A percentile compares a stretch with the other conserved stretches of the same genome.
Evolutionary conservation across 1,140 invertebrate genomes (phyloP).

Genomic region (Cotesia typhae): DNA sequence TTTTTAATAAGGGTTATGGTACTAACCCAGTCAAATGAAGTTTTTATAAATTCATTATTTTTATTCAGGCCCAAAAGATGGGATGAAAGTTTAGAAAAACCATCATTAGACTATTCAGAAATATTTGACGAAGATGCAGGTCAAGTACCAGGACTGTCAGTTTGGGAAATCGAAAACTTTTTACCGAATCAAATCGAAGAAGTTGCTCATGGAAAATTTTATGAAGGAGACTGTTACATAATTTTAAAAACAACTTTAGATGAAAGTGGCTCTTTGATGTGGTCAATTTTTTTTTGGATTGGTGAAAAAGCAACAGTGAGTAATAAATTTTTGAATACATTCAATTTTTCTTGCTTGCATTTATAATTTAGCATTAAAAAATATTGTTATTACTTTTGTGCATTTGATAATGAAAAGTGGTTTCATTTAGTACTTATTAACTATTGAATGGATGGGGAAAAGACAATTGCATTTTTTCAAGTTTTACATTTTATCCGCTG

Average conservation of each 20-base stretch:
- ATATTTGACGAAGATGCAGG: conserved; percentile 98
- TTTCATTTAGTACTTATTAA: too few relatives aligned
- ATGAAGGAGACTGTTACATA: conserved; percentile 99
- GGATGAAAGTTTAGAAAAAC: conserved; percentile 95
- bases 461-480: too few relatives aligned
- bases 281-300: conserved; percentile 99
- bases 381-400: too few relatives aligned
- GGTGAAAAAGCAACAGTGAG: conserved; percentile 91
- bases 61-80: conserved; percentile 80
- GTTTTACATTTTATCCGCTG: too few relatives aligned
- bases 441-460: too few relatives aligned
- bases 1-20: background rate
- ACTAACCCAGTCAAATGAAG: background rate
- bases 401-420: too few relatives aligned
- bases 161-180: conserved; percentile 99
- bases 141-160: conserved; percentile 84
- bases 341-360: too few relatives aligned
- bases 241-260: conserved; percentile 91
- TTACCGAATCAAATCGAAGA: conserved; percentile 92
- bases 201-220: conserved; percentile 96
- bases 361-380: too few relatives aligned
- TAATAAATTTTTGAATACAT: conserved; percentile 24
- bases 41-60: background rate
- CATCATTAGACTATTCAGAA: conserved; percentile 97
- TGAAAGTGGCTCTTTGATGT: conserved; percentile 84